These are phyloP conservation scores for Microcebus lehilahytsara DNA, from an alignment of 2,113 vertebrate species.

Conservation along the genomic window DNA sequence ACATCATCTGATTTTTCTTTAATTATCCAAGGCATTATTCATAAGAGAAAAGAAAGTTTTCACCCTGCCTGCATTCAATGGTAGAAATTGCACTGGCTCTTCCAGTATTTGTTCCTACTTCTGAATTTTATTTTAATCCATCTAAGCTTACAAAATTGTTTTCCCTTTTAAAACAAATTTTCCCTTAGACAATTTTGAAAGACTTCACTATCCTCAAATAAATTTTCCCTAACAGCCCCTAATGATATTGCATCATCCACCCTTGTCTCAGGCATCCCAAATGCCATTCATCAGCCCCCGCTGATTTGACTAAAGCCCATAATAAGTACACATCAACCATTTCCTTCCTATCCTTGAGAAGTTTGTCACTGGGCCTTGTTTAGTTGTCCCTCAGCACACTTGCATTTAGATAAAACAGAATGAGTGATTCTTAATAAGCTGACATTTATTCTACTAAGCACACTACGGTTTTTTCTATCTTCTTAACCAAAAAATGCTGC, in stretches of 20 bases:
- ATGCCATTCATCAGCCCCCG: background rate
- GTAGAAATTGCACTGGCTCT: background rate
- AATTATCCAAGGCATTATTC: background rate
- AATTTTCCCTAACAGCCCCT: background rate
- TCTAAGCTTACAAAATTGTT: background rate
- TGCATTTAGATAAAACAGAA: background rate
- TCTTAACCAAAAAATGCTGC: background rate
- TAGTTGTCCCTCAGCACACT: background rate
- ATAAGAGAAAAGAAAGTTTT: background rate
- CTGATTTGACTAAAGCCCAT: background rate
- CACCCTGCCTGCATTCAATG: background rate
- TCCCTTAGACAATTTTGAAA: background rate
- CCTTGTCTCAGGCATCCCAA: background rate
- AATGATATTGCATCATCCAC: background rate
- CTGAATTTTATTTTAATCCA: slow-evolving; percentile 2
- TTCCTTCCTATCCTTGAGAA: background rate
- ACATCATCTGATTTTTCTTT: background rate
- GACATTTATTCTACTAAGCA: background rate
- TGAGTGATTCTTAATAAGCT: background rate
- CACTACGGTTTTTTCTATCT: background rate
- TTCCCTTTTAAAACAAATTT: background rate
- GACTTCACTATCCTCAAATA: background rate
- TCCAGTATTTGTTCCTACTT: background rate
- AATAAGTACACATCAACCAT: background rate
- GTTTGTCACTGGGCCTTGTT: background rate